Evolutionary conservation across 92 coral and sea anemone species (phyloP), one percentile per base, ranked within the genome.

Genomic region (Porites rus): DNA sequence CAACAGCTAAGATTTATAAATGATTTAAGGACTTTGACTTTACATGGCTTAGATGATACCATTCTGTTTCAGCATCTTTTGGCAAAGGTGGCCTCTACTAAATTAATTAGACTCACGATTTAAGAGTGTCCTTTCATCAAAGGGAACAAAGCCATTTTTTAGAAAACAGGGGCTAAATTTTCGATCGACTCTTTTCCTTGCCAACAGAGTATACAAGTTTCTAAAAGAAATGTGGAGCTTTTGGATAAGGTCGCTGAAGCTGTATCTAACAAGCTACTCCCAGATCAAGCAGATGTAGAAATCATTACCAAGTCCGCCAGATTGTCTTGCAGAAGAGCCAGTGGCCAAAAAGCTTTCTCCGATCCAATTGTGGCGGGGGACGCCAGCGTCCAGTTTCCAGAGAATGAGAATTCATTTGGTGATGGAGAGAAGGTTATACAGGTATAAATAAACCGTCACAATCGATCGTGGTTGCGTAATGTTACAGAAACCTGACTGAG

Each of bases 281-380:
- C 84, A 6, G 94, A 84, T 11, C 83, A 91, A 53, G 72, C 84
- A 1, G 94, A 91, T 76, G 82, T 72, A 1, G 79, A 83, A 25
- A 83, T 88, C 22, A 86, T 54, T 51, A 91, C 94, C 3, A 91
- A 90, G 51, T 88, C 87, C 20, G 83, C 92, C 22, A 88, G 69
- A 38, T 51, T 80, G 46, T 63, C 92, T 53, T 88, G 87, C 50
- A 83, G 94, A 66, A 59, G 87, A 9, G 79, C 77, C 25, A 73
- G 16, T 6, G 89, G 79, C 7, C 54, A 38, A 1, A 12, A 51
- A 8, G 19, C 81, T n/a, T 74, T 61, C 22, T 22, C 70, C 19
- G 13, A 67, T n/a, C 87, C 94, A 12, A 51, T 91, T 16, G 76
- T 13, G 9, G 79, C 83, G 8, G 91, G 88, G 46, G 80, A 70